Evolutionary conservation across 2,888 invertebrate genomes (phyloP).

Genomic region (Beris morrisii): DNA sequence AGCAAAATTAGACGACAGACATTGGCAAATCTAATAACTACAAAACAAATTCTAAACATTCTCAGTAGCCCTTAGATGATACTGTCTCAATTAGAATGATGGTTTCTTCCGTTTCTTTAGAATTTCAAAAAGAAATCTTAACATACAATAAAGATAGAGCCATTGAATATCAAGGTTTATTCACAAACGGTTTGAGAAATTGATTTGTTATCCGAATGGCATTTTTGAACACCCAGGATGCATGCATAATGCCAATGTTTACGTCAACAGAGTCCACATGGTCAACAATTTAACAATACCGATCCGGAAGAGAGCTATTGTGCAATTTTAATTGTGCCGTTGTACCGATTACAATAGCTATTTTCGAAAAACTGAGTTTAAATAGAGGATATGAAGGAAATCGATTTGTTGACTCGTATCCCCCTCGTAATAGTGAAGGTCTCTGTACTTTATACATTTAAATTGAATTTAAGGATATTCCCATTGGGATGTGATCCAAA

Average conservation of each 20-base stretch:
- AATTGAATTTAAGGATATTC: no score
- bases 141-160: constrained; percentile 1
- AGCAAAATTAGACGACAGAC: background rate
- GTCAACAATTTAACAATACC: constrained; percentile 31
- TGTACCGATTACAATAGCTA: constrained; percentile 14
- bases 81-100: constrained; percentile 40
- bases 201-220: constrained; percentile 41
- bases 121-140: background rate
- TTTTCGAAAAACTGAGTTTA: constrained; percentile 12
- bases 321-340: constrained; percentile 42
- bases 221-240: constrained; percentile 40
- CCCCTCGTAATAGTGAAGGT: no score
- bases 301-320: constrained; percentile 43
- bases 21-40: background rate
- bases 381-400: background rate
- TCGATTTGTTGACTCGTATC: no score
- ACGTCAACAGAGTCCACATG: constrained; percentile 22
- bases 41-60: background rate
- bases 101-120: constrained; percentile 40
- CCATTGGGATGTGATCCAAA: no score
- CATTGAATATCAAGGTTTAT: constrained; percentile 14
- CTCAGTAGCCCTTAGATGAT: constrained; percentile 20
- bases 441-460: no score
- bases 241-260: constrained; percentile 32
- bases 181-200: constrained; percentile 35